Evolutionary conservation across 2,888 invertebrate species (phyloP).

Genomic region (Phyllotreta cruciferae): DNA sequence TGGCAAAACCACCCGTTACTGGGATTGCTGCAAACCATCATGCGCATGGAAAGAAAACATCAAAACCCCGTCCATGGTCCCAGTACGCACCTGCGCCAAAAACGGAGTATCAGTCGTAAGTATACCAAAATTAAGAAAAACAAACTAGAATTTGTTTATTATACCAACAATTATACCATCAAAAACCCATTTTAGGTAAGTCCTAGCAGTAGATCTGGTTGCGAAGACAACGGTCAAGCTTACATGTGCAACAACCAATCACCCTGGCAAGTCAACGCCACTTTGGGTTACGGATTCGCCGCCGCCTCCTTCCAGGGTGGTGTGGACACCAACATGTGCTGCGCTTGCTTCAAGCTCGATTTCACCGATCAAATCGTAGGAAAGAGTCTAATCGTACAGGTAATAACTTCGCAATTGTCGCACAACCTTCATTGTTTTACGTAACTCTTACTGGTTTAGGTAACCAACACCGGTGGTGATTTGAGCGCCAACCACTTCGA

Average conservation of each 20-base stretch:
- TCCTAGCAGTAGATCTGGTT: slow-evolving; percentile 11
- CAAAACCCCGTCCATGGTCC: slow-evolving; percentile 17
- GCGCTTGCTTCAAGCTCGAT: not conserved
- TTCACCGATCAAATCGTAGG: slow-evolving; percentile 16
- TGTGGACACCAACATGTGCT: slow-evolving; percentile 9
- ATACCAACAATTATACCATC: too few relatives aligned
- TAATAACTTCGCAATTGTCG: not conserved
- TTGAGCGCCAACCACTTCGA: slow-evolving; percentile 21
- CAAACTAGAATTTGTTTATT: too few relatives aligned
- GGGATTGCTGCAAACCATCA: slow-evolving; percentile 43
- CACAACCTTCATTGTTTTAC: too few relatives aligned
- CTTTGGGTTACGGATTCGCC: slow-evolving; percentile 38
- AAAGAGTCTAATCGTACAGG: not conserved
- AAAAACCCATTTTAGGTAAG: slow-evolving; percentile 2
- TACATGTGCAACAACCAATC: slow-evolving; percentile 42
- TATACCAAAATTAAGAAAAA: not conserved
- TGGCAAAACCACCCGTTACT: slow-evolving; percentile 36
- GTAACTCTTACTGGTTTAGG: not conserved
- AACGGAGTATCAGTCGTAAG: slow-evolving; percentile 29
- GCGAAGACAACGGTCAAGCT: slow-evolving; percentile 31
- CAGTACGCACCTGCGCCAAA: slow-evolving; percentile 31
- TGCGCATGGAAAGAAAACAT: slow-evolving; percentile 38
- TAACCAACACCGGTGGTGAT: slow-evolving; percentile 42
- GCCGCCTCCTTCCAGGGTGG: not conserved
- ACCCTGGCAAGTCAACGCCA: slow-evolving; percentile 38